A percentile compares a stretch with the other conserved stretches of the same genome.
These are phyloP conservation scores for Marcusenius ussheri DNA, from an alignment of 2,113 vertebrate species.

Conservation along the genomic window DNA sequence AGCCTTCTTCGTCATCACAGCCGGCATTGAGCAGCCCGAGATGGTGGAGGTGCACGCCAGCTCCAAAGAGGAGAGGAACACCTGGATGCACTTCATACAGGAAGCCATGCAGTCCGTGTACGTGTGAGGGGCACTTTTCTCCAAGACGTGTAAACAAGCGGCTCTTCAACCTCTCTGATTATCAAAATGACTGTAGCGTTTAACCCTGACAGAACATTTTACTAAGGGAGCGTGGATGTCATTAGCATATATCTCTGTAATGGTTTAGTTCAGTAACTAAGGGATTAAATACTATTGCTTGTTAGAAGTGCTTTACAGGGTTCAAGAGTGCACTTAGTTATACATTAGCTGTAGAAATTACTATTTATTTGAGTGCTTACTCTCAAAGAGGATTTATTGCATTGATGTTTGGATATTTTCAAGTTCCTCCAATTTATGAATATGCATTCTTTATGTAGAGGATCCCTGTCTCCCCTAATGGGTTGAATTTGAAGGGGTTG, in stretches of 20 bases:
- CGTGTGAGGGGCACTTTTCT: slow-evolving; percentile 31
- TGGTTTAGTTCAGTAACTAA: neutral
- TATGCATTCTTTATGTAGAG: neutral
- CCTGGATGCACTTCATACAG: slow-evolving; percentile 81
- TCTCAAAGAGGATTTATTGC: neutral
- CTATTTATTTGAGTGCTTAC: neutral
- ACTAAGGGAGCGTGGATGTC: neutral
- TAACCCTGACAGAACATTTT: neutral
- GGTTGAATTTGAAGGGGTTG: neutral
- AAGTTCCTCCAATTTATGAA: neutral
- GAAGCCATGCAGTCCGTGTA: slow-evolving; percentile 76
- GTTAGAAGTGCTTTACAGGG: neutral
- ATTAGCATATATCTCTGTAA: neutral
- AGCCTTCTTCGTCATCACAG: slow-evolving; percentile 84
- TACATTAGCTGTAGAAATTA: neutral
- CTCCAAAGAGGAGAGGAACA: slow-evolving; percentile 81
- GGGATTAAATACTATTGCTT: neutral
- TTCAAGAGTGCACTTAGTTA: neutral
- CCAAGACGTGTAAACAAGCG: neutral
- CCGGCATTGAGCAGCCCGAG: slow-evolving; percentile 70
- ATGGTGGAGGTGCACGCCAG: slow-evolving; percentile 86
- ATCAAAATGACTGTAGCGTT: neutral
- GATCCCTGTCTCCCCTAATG: neutral
- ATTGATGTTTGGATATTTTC: neutral
- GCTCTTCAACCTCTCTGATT: neutral